Conservation (phyloP, 2,113 vertebrate genomes). For the Atractosteus spatula region DNA sequence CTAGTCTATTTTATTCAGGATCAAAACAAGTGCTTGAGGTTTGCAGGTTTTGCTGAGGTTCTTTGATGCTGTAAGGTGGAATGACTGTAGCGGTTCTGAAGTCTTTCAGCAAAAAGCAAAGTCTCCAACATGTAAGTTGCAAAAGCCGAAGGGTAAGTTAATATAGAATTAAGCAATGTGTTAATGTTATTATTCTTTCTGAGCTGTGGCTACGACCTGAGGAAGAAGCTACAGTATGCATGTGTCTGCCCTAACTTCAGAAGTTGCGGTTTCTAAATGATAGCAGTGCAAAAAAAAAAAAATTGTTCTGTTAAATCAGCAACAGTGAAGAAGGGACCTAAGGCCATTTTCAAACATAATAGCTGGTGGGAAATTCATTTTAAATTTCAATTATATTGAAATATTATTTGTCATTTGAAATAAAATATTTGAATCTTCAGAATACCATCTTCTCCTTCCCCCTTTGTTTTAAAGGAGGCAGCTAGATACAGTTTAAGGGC, state of each 20-base stretch:
- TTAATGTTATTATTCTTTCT: constrained; percentile 60
- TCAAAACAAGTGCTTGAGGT: too few relatives aligned
- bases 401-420: constrained; percentile 71
- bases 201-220: constrained; percentile 54
- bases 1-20: too few relatives aligned
- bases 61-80: constrained; percentile 14
- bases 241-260: constrained; percentile 58
- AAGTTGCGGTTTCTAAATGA: constrained; percentile 60
- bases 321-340: constrained; percentile 56
- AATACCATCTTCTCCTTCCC: constrained; percentile 34
- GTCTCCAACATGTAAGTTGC: constrained; percentile 48
- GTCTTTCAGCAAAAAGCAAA: constrained; percentile 25
- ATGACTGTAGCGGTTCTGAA: constrained; percentile 52
- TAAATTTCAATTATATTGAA: constrained; percentile 68
- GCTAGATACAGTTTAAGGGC: too few relatives aligned
- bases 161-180: constrained; percentile 67
- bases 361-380: constrained; percentile 62
- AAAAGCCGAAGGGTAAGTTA: constrained; percentile 62
- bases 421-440: constrained; percentile 68
- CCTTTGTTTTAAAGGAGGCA: neutral
- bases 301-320: constrained; percentile 69
- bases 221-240: constrained; percentile 48
- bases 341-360: constrained; percentile 55
- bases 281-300: constrained; percentile 51
- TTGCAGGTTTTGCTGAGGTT: too few relatives aligned